phyloP scores from a whole-genome alignment of 2,888 invertebrate genomes.

The Steromphala cineraria region DNA sequence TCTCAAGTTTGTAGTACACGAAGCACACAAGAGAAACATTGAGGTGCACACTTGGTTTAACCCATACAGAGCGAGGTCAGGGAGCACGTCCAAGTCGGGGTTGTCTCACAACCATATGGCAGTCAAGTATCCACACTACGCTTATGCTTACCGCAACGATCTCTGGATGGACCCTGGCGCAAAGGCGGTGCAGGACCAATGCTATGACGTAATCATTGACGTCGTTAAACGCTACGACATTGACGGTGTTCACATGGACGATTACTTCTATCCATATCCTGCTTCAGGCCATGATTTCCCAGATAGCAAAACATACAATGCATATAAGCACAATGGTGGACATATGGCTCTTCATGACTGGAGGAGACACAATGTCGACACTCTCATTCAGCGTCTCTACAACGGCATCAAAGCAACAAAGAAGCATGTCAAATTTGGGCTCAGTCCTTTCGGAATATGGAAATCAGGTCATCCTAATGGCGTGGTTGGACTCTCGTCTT shows the following conservation, averaged over 20 bases:
- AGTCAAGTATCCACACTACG: conserved; percentile 55
- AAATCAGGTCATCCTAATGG: conserved; percentile 62
- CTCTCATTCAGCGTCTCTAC: conserved; percentile 53
- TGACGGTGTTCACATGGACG: conserved; percentile 71
- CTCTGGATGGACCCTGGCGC: conserved; percentile 72
- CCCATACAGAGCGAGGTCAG: conserved; percentile 66
- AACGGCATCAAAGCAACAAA: conserved; percentile 48
- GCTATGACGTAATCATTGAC: conserved; percentile 60
- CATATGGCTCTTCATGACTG: conserved; percentile 59
- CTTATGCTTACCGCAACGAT: conserved; percentile 59
- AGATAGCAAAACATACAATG: conserved; percentile 61
- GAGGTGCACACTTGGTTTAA: conserved; percentile 71
- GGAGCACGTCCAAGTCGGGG: conserved; percentile 49
- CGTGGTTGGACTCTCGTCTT: conserved; percentile 59
- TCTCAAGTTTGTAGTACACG: conserved; percentile 52
- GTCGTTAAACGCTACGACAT: conserved; percentile 66
- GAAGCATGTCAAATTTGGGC: conserved; percentile 61
- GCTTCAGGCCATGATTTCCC: conserved; percentile 62
- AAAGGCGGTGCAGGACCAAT: conserved; percentile 54
- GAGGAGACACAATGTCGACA: conserved; percentile 67
- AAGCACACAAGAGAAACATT: conserved; percentile 62
- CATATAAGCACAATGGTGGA: conserved; percentile 58
- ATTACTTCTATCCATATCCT: conserved; percentile 73
- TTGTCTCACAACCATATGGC: conserved; percentile 68
- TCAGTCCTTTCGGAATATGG: conserved; percentile 73